These are phyloP conservation scores for Chloroceryle aenea DNA, from an alignment of 2,113 vertebrate species.

Conservation along the genomic window DNA sequence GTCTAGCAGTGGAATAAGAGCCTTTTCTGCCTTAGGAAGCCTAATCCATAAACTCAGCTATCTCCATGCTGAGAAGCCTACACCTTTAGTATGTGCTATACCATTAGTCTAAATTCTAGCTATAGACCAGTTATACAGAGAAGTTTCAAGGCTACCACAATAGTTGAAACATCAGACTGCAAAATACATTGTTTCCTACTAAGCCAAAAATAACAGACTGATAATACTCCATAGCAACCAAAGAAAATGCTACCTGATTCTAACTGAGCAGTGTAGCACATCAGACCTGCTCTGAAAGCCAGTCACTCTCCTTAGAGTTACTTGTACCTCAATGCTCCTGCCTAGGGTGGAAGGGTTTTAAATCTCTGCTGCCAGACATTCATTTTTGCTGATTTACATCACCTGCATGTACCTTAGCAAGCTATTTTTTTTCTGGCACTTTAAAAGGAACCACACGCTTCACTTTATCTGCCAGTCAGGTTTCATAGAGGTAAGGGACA, in stretches of 20 bases:
- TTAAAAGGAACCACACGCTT: slow-evolving; percentile 10
- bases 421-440: background rate
- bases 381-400: background rate
- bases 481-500: background rate
- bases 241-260: background rate
- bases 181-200: background rate
- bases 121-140: background rate
- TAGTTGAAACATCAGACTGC: background rate
- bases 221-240: background rate
- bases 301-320: background rate
- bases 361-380: background rate
- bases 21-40: background rate
- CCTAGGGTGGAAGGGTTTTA: background rate
- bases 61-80: background rate
- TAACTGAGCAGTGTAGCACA: background rate
- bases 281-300: background rate
- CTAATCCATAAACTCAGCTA: background rate
- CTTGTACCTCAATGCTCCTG: background rate
- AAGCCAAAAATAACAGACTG: background rate
- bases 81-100: background rate
- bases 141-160: background rate
- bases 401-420: background rate
- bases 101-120: background rate
- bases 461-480: background rate
- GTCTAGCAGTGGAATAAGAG: background rate